Percentiles rank a stretch among this genome's conserved stretches.
Evolutionary conservation across 2,888 invertebrate species (phyloP).

Genomic region (Corbicula japonica): DNA sequence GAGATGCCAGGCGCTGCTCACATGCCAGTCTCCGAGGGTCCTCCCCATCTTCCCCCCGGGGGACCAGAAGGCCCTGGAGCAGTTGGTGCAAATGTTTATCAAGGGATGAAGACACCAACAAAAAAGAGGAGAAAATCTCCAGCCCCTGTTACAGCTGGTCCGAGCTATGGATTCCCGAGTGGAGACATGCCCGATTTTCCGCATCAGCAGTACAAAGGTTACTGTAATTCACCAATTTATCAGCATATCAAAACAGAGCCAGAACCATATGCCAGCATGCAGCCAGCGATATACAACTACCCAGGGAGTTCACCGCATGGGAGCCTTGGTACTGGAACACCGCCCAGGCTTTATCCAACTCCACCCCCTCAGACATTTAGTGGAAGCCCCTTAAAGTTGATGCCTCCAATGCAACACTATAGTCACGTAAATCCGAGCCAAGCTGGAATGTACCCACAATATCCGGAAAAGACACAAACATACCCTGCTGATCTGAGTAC

Average conservation of each 20-base stretch:
- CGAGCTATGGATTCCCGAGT: constrained; percentile 4
- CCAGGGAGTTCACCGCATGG: constrained; percentile 39
- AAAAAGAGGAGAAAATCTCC: constrained; percentile 32
- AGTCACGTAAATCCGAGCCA: constrained; percentile 20
- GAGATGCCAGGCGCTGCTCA: neutral
- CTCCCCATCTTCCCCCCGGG: neutral
- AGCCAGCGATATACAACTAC: constrained; percentile 50
- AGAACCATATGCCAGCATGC: constrained; percentile 54
- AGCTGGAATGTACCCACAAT: constrained; percentile 28
- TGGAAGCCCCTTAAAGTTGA: constrained; percentile 48
- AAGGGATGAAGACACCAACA: constrained; percentile 35
- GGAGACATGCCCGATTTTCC: constrained; percentile 29
- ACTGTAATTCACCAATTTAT: constrained; percentile 35
- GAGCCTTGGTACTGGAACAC: constrained; percentile 7
- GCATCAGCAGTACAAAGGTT: constrained; percentile 57
- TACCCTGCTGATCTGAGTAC: constrained; percentile 15
- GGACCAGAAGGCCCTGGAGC: too few species aligned
- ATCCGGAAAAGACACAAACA: constrained; percentile 3
- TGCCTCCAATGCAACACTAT: constrained; percentile 27
- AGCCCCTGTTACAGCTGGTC: constrained; percentile 20
- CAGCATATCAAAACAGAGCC: constrained; percentile 44
- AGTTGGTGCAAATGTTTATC: too few species aligned
- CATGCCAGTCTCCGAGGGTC: neutral
- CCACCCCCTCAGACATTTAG: constrained; percentile 53
- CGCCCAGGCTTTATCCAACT: constrained; percentile 52